Base-by-base conservation (phyloP, 2,888 invertebrate genomes). In the Ormyrus thymus region DNA sequence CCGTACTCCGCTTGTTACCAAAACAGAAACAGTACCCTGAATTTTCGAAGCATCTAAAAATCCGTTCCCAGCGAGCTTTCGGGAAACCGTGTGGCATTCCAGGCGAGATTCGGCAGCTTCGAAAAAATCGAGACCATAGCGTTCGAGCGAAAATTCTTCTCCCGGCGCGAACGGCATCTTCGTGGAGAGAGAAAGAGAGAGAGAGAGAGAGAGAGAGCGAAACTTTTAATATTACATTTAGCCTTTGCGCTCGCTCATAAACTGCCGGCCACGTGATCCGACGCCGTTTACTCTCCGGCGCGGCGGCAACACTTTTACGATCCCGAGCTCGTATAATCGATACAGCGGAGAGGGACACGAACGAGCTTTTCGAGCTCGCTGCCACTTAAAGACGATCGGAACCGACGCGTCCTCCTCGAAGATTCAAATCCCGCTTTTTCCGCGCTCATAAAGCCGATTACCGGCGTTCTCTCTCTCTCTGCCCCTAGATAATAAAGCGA, bases 261-360 rank as follows among this genome's bases (percentile, higher is more conserved):
- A 84, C 83, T 83, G 84, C 86, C 85, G 84, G 29, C 29, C 85
- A 51, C 51, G 85, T 86, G 86, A 87, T 77, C 86, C 84, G 83
- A 84, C 82, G 84, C 83, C 84, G 84, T 85, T 85, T 85, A 84
- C 83, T 83, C 82, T 76, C 29, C 43, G 80, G 75, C 76, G 65
- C 78, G 80, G 79, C 29, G 29, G 29, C 29, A 29, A 13, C 48
- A n/a, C 43, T 86, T 86, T 87, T 87, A 86, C 84, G 85, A 84
- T 81, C 82, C 51, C 29, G 75, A 80, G 82, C 83, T 85, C 84
- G 83, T 87, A 85, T 85, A 86, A 85, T 84, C 83, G 53, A 29
- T 29, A 29, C 4, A 29, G 29, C 29, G 29, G 29, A 29, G 29
- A 29, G 29, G 29, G 29, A 29, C 29, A 29, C 29, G 29, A 29